A percentile compares a stretch with the other conserved stretches of the same genome.
Evolutionary conservation across 2,888 invertebrate genomes (phyloP).

Genomic region (Himalopsyche tibetana): DNA sequence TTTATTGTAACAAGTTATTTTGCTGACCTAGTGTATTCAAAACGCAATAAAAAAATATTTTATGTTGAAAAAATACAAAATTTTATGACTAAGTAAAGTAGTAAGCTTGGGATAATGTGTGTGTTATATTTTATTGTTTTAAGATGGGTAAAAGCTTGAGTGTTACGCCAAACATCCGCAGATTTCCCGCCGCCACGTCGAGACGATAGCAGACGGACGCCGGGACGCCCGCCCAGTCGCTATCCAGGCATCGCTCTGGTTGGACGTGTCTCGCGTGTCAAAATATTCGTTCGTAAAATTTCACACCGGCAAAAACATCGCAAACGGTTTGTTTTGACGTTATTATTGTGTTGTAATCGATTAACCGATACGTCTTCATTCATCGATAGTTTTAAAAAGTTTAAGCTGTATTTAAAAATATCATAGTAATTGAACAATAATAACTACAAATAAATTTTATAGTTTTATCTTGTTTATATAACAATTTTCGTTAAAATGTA

Average conservation of each 20-base stretch:
- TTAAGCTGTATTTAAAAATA: too few relatives aligned
- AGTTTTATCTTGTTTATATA: too few relatives aligned
- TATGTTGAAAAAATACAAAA: too few relatives aligned
- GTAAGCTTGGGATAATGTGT: too few relatives aligned
- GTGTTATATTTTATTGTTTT: too few relatives aligned
- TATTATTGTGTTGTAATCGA: background rate
- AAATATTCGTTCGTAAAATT: background rate
- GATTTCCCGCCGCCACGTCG: background rate
- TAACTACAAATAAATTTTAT: too few relatives aligned
- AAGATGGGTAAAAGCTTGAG: too few relatives aligned
- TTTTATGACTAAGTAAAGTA: too few relatives aligned
- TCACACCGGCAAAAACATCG: slow-evolving; percentile 52
- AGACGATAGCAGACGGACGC: slow-evolving; percentile 31
- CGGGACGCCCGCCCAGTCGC: slow-evolving; percentile 45
- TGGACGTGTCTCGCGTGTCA: slow-evolving; percentile 50
- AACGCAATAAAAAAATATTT: background rate
- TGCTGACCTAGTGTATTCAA: background rate
- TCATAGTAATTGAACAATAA: too few relatives aligned
- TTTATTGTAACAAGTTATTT: background rate
- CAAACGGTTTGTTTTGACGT: slow-evolving; percentile 5
- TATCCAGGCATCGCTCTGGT: slow-evolving; percentile 51
- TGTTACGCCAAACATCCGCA: too few relatives aligned
- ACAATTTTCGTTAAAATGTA: too few relatives aligned
- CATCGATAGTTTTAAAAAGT: too few relatives aligned
- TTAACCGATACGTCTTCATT: background rate